A percentile compares a stretch with the other conserved stretches of the same genome.
Conservation (phyloP, 1,140 invertebrate species). For the Papilio polytes region DNA sequence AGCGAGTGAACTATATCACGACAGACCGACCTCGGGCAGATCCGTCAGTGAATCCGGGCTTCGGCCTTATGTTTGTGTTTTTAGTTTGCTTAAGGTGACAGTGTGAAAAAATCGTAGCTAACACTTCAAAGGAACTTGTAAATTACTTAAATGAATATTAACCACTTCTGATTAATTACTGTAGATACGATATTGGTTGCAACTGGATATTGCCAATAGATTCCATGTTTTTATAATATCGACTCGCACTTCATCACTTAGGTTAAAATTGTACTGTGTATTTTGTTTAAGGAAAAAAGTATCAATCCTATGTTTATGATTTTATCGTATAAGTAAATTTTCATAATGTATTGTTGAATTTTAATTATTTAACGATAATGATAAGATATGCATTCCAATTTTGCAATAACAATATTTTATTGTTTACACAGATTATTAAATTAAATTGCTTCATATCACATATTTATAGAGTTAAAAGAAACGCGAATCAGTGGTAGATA, state of each 20-base stretch:
- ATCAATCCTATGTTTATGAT: background rate
- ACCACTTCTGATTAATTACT: too few species aligned
- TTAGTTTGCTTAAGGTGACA: background rate
- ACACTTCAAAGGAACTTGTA: too few species aligned
- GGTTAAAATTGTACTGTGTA: too few species aligned
- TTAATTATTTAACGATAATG: background rate
- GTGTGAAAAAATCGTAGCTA: too few species aligned
- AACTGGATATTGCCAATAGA: too few species aligned
- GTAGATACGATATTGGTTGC: too few species aligned
- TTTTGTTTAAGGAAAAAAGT: too few species aligned
- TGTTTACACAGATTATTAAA: background rate
- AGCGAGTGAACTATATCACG: conserved; percentile 35
- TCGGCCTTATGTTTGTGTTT: background rate
- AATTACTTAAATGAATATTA: too few species aligned
- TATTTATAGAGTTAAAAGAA: background rate
- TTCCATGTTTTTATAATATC: too few species aligned
- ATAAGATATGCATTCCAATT: background rate
- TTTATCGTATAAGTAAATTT: background rate
- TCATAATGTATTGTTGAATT: background rate
- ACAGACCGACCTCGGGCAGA: conserved; percentile 58
- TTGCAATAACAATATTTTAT: background rate
- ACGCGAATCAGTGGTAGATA: too few species aligned
- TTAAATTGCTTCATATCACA: background rate
- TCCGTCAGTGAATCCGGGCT: conserved; percentile 65
- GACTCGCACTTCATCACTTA: too few species aligned